phyloP scores from a whole-genome alignment of 2,888 invertebrate genomes.

The Drosophila birchii region DNA sequence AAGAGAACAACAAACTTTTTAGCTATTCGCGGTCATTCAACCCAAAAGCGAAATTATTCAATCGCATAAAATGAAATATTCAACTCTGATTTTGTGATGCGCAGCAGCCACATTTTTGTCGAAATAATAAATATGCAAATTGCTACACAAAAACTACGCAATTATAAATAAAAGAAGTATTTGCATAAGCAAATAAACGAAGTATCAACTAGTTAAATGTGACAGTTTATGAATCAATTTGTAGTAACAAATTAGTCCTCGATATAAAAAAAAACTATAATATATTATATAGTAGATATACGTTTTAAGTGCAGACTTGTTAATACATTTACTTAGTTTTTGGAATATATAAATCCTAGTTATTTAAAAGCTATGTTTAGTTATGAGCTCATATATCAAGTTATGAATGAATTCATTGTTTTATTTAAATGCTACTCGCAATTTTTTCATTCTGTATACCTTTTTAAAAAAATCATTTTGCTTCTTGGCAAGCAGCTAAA shows the following conservation, averaged over 20 bases:
- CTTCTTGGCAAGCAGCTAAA: background rate
- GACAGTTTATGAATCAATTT: background rate
- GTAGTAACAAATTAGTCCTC: background rate
- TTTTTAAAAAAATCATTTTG: background rate
- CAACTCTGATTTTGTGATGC: slow-evolving; percentile 18
- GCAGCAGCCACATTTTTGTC: slow-evolving; percentile 6
- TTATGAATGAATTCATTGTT: background rate
- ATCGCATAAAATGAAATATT: slow-evolving; percentile 27
- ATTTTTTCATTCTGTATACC: background rate
- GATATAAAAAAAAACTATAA: background rate
- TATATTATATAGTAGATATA: background rate
- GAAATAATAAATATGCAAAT: slow-evolving; percentile 24
- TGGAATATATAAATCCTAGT: background rate
- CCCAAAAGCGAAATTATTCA: slow-evolving; percentile 19
- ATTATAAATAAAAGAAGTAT: slow-evolving; percentile 7
- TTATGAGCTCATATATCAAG: background rate
- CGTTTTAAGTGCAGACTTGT: background rate
- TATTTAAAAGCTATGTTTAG: background rate
- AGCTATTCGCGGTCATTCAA: slow-evolving; percentile 37
- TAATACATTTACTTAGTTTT: background rate
- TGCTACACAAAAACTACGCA: slow-evolving; percentile 6
- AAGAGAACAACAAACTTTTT: slow-evolving; percentile 3
- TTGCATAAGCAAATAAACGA: slow-evolving; percentile 10
- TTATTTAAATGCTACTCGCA: background rate
- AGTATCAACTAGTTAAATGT: slow-evolving; percentile 3